A percentile compares a stretch with the other conserved stretches of the same genome.
phyloP scores from a whole-genome alignment of 2,797 vertebrate genomes.

The Anabacerthia variegaticeps region DNA sequence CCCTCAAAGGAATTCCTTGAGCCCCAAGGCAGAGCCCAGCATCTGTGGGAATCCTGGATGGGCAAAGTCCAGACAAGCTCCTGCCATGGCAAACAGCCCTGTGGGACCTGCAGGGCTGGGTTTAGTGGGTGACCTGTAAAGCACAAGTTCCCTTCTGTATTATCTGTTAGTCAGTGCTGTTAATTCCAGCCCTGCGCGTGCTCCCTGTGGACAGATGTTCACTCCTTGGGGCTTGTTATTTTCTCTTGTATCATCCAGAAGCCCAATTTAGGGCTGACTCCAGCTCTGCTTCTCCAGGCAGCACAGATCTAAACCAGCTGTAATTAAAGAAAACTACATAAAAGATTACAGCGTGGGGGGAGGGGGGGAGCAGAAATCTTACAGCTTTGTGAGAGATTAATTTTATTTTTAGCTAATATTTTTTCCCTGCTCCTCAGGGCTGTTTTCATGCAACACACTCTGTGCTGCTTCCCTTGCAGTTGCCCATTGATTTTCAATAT shows the following conservation, averaged over 20 bases:
- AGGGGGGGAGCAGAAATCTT: not conserved
- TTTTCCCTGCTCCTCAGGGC: constrained; percentile 16
- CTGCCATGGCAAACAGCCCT: fast-evolving
- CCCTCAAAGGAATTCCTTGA: fast-evolving
- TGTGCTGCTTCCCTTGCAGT: not conserved
- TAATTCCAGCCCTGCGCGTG: not conserved
- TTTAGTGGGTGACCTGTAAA: not conserved
- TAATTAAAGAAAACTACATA: constrained; percentile 28
- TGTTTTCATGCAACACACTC: not conserved
- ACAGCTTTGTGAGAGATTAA: constrained; percentile 9
- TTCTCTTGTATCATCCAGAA: constrained; percentile 32
- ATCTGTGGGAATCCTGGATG: fast-evolving
- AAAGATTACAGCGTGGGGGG: not conserved
- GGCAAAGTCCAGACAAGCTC: not conserved
- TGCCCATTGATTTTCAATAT: constrained; percentile 7
- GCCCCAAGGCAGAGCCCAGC: not conserved
- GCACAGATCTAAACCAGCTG: constrained; percentile 14
- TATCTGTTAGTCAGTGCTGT: not conserved
- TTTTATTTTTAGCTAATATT: constrained; percentile 47
- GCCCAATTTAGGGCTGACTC: not conserved
- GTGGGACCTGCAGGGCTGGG: not conserved
- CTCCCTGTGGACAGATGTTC: not conserved
- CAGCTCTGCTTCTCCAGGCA: constrained; percentile 11
- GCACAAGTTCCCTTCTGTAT: not conserved
- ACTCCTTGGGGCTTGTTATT: constrained; percentile 1